phyloP scores from a whole-genome alignment of 2,888 invertebrate species.

The Eupithecia tripunctaria region DNA sequence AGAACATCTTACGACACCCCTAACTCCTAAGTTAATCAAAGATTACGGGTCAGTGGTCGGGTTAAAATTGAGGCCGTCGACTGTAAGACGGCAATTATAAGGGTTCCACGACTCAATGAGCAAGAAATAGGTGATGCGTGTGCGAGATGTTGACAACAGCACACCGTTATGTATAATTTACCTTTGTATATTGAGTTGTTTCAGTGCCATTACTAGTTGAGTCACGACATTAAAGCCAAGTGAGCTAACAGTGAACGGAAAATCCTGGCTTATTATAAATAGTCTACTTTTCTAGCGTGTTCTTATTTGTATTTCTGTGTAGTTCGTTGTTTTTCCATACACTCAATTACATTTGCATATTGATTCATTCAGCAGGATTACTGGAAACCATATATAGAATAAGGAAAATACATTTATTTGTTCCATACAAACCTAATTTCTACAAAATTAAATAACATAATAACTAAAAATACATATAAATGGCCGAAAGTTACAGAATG shows the following conservation, averaged over 20 bases:
- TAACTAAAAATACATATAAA: too few species aligned
- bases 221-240: not conserved
- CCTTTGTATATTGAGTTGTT: not conserved
- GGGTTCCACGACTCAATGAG: conserved; percentile 29
- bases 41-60: conserved; percentile 39
- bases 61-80: conserved; percentile 31
- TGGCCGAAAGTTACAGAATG: too few species aligned
- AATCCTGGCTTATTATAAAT: not conserved
- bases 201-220: conserved; percentile 3
- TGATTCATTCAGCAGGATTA: conserved; percentile 4
- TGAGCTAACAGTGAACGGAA: not conserved
- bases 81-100: conserved; percentile 32
- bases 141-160: conserved; percentile 18
- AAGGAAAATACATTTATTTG: too few species aligned
- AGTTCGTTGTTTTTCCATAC: not conserved
- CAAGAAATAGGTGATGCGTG: conserved; percentile 20
- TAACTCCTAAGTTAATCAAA: conserved; percentile 38
- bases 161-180: conserved; percentile 6
- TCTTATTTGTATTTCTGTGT: not conserved
- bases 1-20: conserved; percentile 22
- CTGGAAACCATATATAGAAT: too few species aligned
- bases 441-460: too few species aligned
- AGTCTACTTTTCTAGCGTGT: not conserved
- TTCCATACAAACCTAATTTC: too few species aligned
- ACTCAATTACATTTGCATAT: not conserved